Evolutionary conservation across 1,140 invertebrate species (phyloP), one percentile per base, ranked within the genome.

Genomic region (Nasonia vitripennis): DNA sequence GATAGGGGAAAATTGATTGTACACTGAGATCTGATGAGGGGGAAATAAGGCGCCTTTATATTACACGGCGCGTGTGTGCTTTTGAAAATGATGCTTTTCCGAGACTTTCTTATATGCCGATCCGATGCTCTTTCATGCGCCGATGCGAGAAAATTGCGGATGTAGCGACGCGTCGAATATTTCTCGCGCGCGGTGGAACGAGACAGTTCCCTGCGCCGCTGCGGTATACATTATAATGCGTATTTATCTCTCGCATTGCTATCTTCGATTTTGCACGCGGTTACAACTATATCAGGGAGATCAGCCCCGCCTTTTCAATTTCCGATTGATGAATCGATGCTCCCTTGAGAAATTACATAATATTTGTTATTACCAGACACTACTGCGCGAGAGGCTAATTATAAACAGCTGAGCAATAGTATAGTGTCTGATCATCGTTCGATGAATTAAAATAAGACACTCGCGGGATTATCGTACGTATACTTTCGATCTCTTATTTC

Each of bases 1-100:
- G 55, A 62, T 62, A n/a, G 55, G 55, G 55, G 55, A 62, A 62
- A 62, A 62, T 62, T 62, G 55, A 62, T 62, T 62, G 55, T 37
- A 37, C 17, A 62, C 51, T 0, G 17, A 62, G 55, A 62, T 62
- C n/a, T 62, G 55, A 62, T n/a, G 17, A 17, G 20, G 20, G 55
- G 17, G 51, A 17, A 17, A 55, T 45, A 55, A 14, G 51, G 6
- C 17, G 20, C 4, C 55, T 62, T n/a, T 62, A 62, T n/a, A 62
- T 62, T 62, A n/a, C 34, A 37, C 17, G 55, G 17, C 55, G 6
- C 55, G 55, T n/a, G 55, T 55, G 51, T 55, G 51, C 51, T 55
- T 55, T 55, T 55, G 51, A 55, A 55, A 55, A 55, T 20, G 20
- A 7, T n/a, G 17, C n/a, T 62, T 62, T 62, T 62, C 55, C 55